Percentiles rank a stretch among this genome's conserved stretches.
Conservation (phyloP, 2,888 invertebrate species). For the Aquatica leii region DNA sequence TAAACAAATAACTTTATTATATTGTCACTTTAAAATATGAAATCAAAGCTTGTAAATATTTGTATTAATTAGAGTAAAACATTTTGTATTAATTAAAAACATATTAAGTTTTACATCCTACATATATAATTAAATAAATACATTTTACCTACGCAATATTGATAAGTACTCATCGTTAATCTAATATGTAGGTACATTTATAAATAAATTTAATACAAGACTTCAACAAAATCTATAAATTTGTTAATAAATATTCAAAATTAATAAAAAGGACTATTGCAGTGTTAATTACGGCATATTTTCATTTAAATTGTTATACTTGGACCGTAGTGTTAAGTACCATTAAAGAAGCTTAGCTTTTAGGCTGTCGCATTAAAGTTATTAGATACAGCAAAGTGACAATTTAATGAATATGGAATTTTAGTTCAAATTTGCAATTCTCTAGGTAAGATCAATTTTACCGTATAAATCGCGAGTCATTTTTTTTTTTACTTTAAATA, state of each 20-base stretch:
- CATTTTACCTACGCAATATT: too few species aligned
- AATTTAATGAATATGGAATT: slow-evolving; percentile 25
- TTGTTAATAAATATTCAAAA: slow-evolving; percentile 28
- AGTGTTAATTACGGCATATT: slow-evolving; percentile 27
- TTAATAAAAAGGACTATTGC: slow-evolving; percentile 22
- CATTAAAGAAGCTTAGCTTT: slow-evolving; percentile 32
- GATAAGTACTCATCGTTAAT: too few species aligned
- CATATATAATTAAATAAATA: too few species aligned
- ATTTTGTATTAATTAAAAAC: too few species aligned
- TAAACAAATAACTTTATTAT: too few species aligned
- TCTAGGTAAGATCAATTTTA: slow-evolving; percentile 15
- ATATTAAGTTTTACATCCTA: too few species aligned
- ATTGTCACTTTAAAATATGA: too few species aligned
- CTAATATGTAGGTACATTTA: too few species aligned
- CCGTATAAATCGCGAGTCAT: slow-evolving; percentile 7
- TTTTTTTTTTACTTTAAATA: neutral
- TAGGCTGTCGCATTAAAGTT: slow-evolving; percentile 24
- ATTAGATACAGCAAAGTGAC: slow-evolving; percentile 27
- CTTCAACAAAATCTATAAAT: too few species aligned
- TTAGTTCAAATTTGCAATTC: slow-evolving; percentile 24
- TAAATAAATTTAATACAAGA: too few species aligned
- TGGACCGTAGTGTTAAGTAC: slow-evolving; percentile 26
- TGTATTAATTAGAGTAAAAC: too few species aligned
- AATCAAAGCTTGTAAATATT: too few species aligned
- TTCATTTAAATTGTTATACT: slow-evolving; percentile 29